A percentile compares a stretch with the other conserved stretches of the same genome.
These are phyloP conservation scores for Verasper variegatus DNA, from an alignment of 2,113 vertebrate species.

Conservation along the genomic window DNA sequence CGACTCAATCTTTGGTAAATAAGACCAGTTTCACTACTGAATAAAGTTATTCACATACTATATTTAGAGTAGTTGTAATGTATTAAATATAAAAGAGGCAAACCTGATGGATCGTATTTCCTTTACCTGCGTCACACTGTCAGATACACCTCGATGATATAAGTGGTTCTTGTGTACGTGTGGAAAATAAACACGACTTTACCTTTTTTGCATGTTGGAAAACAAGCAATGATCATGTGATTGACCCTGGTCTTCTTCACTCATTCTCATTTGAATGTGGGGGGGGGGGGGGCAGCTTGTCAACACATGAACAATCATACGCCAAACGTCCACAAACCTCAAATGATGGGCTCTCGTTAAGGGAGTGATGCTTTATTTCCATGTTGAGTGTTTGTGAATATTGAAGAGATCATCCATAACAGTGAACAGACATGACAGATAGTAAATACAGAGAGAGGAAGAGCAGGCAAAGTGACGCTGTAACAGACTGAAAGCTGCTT, in stretches of 20 bases:
- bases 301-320: not conserved
- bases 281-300: not conserved
- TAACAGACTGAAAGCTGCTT: not conserved
- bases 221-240: not conserved
- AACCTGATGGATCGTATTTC: no score
- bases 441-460: slow-evolving; percentile 52
- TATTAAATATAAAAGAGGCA: no score
- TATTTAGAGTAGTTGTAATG: no score
- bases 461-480: slow-evolving; percentile 42
- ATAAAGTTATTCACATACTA: no score
- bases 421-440: slow-evolving; percentile 44
- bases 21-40: no score
- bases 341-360: slow-evolving; percentile 12
- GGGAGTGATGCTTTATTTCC: slow-evolving; percentile 69
- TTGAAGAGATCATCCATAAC: not conserved
- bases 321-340: not conserved
- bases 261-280: not conserved
- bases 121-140: not conserved
- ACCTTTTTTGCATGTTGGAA: not conserved
- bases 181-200: slow-evolving; percentile 4
- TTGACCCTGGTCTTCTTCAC: not conserved
- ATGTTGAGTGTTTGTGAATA: slow-evolving; percentile 44
- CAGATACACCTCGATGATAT: not conserved
- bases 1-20: no score
- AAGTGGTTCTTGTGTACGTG: not conserved